Base-by-base conservation (phyloP, 37 sponge, comb jelly and placozoan genomes). In the Lycopodina hypogea region DNA sequence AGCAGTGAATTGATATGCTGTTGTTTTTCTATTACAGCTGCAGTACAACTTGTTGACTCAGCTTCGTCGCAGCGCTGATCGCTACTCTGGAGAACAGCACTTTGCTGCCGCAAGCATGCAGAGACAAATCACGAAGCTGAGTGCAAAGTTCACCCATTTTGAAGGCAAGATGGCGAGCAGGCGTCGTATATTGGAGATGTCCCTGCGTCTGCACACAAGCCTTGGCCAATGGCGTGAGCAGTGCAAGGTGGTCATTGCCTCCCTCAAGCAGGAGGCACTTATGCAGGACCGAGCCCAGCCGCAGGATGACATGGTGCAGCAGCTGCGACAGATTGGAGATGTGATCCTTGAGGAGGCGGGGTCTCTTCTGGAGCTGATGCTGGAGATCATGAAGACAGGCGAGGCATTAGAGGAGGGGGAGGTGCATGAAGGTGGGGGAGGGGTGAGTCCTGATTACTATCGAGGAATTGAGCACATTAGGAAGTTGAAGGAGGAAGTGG, bases 61-160 rank as follows among this genome's bases (percentile, higher is more conserved):
- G 80, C 87, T 90, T 53, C 72, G 91, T 24, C 75, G 84, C 36
- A 90, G 82, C 82, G 87, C 79, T 2, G 91, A 90, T 50, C 45
- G 79, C 22, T 57, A 81, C 37, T 66, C 76, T 22, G 91, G 91
- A 19, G 72, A 59, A 7, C 72, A 74, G 32, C 87, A 86, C 42
- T 82, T 74, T 61, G 87, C 87, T 18, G 83, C 91, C 15, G 83
- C 81, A 37, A 62, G 37, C 23, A 60, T 86, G 21, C 77, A 83
- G 37, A 78, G 66, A 32, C 74, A 83, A 62, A 77, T 90, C 19
- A 62, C 87, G 51, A 86, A 86, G 56, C 80, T 90, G 66, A 86
- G 35, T 30, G 50, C 73, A 19, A 59, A 73, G 56, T 90, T 76
- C 83, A 52, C 61, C 23, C 48, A 37, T 56, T 81, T 86, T 67